Evolutionary conservation across 2,113 vertebrate species (phyloP), one percentile per base, ranked within the genome.

Genomic region (Corythaixoides concolor): DNA sequence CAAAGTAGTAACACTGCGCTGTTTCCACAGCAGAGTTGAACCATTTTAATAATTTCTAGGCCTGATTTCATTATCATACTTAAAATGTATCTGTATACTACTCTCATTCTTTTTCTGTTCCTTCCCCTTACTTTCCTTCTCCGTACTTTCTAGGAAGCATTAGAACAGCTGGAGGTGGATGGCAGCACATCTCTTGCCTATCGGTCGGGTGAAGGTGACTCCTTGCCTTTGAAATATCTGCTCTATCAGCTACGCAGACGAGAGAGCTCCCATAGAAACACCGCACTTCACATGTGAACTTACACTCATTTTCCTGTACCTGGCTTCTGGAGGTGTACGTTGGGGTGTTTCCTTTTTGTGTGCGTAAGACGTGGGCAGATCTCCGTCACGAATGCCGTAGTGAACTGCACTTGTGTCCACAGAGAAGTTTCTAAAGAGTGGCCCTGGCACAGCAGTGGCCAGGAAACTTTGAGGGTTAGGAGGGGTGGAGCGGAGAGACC

Each of bases 31-130:
- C 3, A 58, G 45, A 73, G 58, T 0, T 13, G 10, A 49, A 45
- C 53, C 24, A 5, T 23, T 69, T 14, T 12, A 9, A 32, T 47
- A 9, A 66, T 39, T 64, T 62, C 58, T 26, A 33, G 39, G 22
- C 4, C 18, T 12, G 16, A 33, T 60, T 47, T 17, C 6, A 12
- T 52, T 66, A 56, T 22, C 9, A 6, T 45, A 17, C n/a, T 28
- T n/a, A 83, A 88, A 80, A 75, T 3, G 2, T 28, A 22, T 4
- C 0, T 0, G 11, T 30, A 5, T 14, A 17, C 4, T 21, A 8
- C 30, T 45, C 33, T 12, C 9, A 27, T 62, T 23, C 13, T 43
- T 81, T 22, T 68, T 20, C 69, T 68, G 14, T 56, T 77, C 68
- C 41, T 60, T 76, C 5, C 43, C 12, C 27, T 92, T 83, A 30